Evolutionary conservation across 2,113 vertebrate species (phyloP).

Genomic region (Oncorhynchus gorbuscha): DNA sequence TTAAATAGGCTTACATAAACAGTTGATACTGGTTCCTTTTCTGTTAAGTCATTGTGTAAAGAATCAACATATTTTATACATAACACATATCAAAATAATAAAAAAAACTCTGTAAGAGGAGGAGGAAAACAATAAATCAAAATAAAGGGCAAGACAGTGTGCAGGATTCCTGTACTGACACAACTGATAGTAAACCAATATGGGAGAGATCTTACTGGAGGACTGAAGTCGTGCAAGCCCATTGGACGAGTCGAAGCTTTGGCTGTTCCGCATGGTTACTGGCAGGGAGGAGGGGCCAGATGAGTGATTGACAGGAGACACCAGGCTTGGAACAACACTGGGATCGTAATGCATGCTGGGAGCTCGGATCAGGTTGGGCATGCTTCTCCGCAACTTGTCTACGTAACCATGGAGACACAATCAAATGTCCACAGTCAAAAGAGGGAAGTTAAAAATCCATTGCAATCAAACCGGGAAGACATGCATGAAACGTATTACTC

Average conservation of each 20-base stretch:
- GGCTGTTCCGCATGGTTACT: constrained; percentile 86
- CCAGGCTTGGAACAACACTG: constrained; percentile 78
- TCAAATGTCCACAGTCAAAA: no score
- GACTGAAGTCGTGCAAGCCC: constrained; percentile 88
- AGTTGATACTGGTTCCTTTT: not conserved
- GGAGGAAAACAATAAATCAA: not conserved
- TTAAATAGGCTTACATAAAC: not conserved
- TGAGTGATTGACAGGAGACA: constrained; percentile 65
- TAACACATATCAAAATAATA: not conserved
- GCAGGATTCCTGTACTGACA: constrained; percentile 12
- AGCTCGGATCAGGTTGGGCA: constrained; percentile 88
- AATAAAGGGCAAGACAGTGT: not conserved
- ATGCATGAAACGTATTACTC: no score
- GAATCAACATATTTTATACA: not conserved
- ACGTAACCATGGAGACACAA: constrained; percentile 23
- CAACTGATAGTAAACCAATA: not conserved
- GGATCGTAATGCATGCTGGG: constrained; percentile 92
- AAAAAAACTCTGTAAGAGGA: no score
- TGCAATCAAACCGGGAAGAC: no score
- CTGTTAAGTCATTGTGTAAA: not conserved
- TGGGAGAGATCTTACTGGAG: constrained; percentile 79
- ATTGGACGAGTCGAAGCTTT: constrained; percentile 94
- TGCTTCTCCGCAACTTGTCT: constrained; percentile 96
- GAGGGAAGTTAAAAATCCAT: no score
- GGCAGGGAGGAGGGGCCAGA: constrained; percentile 80